A percentile compares a stretch with the other conserved stretches of the same genome.
These are phyloP conservation scores for Phengaris alcon DNA, from an alignment of 2,888 invertebrate species.

Conservation along the genomic window DNA sequence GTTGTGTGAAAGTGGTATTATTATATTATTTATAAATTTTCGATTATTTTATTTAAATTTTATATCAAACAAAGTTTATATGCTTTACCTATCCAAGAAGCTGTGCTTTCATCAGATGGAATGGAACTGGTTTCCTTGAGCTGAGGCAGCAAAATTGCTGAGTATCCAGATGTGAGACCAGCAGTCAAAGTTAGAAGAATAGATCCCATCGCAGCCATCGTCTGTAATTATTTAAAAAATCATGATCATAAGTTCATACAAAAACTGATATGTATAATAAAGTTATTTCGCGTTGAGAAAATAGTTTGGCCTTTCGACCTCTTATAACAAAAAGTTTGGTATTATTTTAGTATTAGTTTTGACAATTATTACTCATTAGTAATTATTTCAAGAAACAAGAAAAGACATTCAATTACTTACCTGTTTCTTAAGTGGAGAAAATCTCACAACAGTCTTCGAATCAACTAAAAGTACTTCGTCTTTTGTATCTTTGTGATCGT, in stretches of 20 bases:
- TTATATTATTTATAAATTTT: background rate
- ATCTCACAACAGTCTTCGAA: constrained; percentile 60
- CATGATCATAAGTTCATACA: background rate
- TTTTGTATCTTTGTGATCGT: constrained; percentile 48
- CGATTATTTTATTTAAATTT: background rate
- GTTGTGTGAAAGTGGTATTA: too few species aligned
- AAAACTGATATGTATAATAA: background rate
- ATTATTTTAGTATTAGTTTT: background rate
- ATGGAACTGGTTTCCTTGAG: constrained; percentile 66
- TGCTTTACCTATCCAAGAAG: constrained; percentile 81
- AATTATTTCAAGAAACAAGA: constrained; percentile 19
- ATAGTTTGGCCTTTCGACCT: background rate
- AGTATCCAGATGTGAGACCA: constrained; percentile 82
- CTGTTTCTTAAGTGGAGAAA: constrained; percentile 73
- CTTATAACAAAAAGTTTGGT: background rate
- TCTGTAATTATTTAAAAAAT: constrained; percentile 56
- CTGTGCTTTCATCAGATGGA: constrained; percentile 65
- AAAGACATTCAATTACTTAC: constrained; percentile 43
- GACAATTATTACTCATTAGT: background rate
- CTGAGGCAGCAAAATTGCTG: constrained; percentile 82
- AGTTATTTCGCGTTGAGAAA: background rate
- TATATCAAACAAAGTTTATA: background rate
- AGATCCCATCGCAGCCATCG: constrained; percentile 75
- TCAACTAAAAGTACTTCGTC: constrained; percentile 55
- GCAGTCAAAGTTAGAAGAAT: constrained; percentile 77